These are phyloP conservation scores for Scatophagus argus DNA, from an alignment of 2,113 vertebrate species.

Conservation along the genomic window DNA sequence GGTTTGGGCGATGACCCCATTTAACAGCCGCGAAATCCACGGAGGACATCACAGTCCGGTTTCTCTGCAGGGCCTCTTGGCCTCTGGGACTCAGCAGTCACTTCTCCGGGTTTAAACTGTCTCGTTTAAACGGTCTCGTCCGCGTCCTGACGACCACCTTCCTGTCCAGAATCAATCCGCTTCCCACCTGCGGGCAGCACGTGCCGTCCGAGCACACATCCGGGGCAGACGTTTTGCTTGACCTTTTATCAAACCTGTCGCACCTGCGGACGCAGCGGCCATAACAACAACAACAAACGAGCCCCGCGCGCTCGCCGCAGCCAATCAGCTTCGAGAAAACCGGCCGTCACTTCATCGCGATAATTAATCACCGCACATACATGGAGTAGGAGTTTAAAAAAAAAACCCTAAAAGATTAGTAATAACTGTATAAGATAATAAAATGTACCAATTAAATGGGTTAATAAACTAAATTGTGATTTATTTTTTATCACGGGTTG, in stretches of 20 bases:
- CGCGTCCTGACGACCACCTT: neutral
- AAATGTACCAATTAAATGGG: too few relatives aligned
- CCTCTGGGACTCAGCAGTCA: neutral
- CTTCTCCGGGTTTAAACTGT: neutral
- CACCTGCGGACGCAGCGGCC: neutral
- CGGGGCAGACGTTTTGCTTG: rapidly evolving
- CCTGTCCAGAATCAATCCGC: neutral
- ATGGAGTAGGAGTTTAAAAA: too few relatives aligned
- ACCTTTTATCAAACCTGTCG: neutral
- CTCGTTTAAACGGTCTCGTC: too few relatives aligned
- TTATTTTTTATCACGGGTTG: too few relatives aligned
- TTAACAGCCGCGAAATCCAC: neutral
- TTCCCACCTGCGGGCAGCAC: neutral
- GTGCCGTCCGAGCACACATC: rapidly evolving
- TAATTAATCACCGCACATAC: too few relatives aligned
- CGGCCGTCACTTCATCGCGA: too few relatives aligned
- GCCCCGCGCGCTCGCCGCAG: too few relatives aligned
- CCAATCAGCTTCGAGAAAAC: too few relatives aligned
- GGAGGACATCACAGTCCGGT: neutral
- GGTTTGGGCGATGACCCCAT: neutral
- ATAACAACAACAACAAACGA: too few relatives aligned
- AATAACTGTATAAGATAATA: too few relatives aligned
- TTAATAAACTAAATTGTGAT: too few relatives aligned
- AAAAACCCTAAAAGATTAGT: too few relatives aligned
- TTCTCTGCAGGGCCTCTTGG: neutral